Percentiles rank a stretch among this genome's conserved stretches.
These are phyloP conservation scores for Palythoa grandiflora DNA, from an alignment of 92 coral and sea anemone genomes.

Conservation along the genomic window DNA sequence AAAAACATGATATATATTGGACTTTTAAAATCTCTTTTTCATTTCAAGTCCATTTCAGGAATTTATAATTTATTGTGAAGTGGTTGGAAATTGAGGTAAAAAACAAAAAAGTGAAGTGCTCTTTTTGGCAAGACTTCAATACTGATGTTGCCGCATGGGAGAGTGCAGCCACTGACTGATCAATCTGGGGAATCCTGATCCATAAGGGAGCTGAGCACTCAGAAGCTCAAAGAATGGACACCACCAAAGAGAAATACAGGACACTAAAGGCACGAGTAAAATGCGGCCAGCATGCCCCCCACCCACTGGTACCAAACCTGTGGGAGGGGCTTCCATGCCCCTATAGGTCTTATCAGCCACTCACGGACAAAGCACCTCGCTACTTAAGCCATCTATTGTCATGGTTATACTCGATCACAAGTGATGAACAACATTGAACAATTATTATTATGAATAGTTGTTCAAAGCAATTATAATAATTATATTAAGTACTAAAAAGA, in stretches of 20 bases:
- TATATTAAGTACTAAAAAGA: too few relatives aligned
- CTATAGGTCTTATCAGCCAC: neutral
- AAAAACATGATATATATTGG: too few relatives aligned
- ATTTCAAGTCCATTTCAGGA: too few relatives aligned
- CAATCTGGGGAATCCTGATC: too few relatives aligned
- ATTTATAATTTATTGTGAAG: too few relatives aligned
- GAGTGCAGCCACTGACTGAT: too few relatives aligned
- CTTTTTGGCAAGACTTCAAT: too few relatives aligned
- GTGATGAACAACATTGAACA: neutral
- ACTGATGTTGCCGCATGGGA: too few relatives aligned
- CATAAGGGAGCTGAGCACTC: neutral
- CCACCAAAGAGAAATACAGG: neutral
- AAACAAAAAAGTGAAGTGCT: too few relatives aligned
- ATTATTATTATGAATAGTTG: too few relatives aligned
- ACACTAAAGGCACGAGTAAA: neutral
- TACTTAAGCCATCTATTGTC: neutral
- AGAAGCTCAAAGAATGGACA: neutral
- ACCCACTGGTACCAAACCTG: neutral
- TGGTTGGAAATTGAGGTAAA: too few relatives aligned
- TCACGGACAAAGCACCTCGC: neutral
- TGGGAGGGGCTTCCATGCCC: slow-evolving; percentile 2
- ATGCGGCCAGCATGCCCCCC: neutral
- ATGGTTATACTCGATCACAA: neutral
- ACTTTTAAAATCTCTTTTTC: neutral
- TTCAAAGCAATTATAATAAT: too few relatives aligned